Evolutionary conservation across 2,113 vertebrate species (phyloP).

Genomic region (Proteles cristata): DNA sequence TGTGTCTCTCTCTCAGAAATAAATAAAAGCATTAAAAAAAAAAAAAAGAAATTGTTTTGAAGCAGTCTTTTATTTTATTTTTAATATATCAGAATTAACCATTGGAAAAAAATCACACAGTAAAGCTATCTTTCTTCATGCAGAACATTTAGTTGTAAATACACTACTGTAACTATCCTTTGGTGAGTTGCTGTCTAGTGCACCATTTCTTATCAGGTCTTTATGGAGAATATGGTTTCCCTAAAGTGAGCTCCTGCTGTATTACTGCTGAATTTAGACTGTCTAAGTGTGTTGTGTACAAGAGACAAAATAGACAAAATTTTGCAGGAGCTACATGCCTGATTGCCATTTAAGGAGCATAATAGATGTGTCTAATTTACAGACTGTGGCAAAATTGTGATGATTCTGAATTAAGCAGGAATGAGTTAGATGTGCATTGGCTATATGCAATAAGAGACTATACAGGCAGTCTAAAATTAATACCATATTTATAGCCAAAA

Average conservation of each 20-base stretch:
- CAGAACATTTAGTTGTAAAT: not conserved
- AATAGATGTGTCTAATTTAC: constrained; percentile 56
- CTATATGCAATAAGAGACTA: not conserved
- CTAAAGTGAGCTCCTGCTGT: not conserved
- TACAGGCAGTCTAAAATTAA: constrained; percentile 43
- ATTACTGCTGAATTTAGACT: not conserved
- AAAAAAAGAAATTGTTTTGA: not conserved
- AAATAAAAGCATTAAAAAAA: too few species aligned
- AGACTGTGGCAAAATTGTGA: not conserved
- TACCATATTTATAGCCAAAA: constrained; percentile 40
- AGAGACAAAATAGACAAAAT: constrained; percentile 51
- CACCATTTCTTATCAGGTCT: not conserved
- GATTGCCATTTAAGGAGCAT: constrained; percentile 60
- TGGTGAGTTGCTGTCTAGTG: not conserved
- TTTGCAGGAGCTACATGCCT: constrained; percentile 34
- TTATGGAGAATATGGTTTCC: not conserved
- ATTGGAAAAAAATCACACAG: not conserved
- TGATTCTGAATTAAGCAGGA: constrained; percentile 51
- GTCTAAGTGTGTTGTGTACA: constrained; percentile 19
- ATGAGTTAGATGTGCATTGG: constrained; percentile 39
- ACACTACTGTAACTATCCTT: not conserved
- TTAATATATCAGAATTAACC: not conserved
- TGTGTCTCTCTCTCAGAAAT: too few species aligned
- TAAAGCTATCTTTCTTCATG: not conserved
- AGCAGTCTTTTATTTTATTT: not conserved